A percentile compares a stretch with the other conserved stretches of the same genome.
Conservation (phyloP, 2,113 vertebrate genomes). For the Hymenochirus boettgeri region DNA sequence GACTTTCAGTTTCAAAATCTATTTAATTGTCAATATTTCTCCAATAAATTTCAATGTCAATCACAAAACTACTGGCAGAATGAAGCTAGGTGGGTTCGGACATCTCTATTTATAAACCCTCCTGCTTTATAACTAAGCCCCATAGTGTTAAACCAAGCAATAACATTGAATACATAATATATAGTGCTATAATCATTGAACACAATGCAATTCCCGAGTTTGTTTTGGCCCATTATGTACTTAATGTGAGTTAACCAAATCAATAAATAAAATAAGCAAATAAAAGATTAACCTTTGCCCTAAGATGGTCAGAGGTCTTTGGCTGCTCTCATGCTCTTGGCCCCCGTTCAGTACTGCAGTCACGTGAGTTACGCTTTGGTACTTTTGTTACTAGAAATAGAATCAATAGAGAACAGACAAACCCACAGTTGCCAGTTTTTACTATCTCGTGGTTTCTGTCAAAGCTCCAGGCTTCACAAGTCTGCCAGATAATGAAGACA, state of each 20-base stretch:
- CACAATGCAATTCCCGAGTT: background rate
- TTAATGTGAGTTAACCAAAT: background rate
- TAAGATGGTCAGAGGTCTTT: conserved; percentile 48
- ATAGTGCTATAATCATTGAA: too few relatives aligned
- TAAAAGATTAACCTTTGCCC: conserved; percentile 18
- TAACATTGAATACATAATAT: too few relatives aligned
- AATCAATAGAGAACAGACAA: conserved; percentile 78
- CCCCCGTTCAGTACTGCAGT: conserved; percentile 53
- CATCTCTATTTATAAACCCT: too few relatives aligned
- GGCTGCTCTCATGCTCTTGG: conserved; percentile 41
- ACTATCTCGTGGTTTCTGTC: conserved; percentile 70
- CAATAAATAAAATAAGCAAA: background rate
- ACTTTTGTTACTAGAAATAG: conserved; percentile 65
- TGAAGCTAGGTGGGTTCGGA: too few relatives aligned
- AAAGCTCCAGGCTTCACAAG: conserved; percentile 64
- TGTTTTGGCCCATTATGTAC: background rate
- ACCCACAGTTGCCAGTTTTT: conserved; percentile 70
- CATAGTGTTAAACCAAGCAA: too few relatives aligned
- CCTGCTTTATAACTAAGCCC: too few relatives aligned
- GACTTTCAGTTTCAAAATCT: too few relatives aligned
- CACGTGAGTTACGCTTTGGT: conserved; percentile 59
- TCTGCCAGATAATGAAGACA: conserved; percentile 73
- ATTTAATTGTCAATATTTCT: too few relatives aligned
- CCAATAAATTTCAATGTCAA: too few relatives aligned
- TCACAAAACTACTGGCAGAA: too few relatives aligned